phyloP scores from a whole-genome alignment of 2,113 vertebrate genomes.

The Pipra filicauda region DNA sequence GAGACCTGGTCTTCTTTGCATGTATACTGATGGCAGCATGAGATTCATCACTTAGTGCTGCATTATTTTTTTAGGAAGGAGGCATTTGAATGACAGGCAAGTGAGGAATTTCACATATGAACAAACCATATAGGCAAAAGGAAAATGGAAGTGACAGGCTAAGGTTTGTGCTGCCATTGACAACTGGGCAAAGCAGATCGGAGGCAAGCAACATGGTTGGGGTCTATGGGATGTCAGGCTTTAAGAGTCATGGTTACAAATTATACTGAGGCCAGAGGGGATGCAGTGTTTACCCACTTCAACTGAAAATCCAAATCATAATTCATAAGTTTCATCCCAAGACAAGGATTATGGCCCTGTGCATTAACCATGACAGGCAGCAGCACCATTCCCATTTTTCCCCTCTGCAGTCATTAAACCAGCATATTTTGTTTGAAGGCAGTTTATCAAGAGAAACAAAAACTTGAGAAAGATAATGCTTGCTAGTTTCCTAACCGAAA shows the following conservation, averaged over 20 bases:
- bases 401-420: neutral
- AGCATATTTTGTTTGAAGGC: neutral
- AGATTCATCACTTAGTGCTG: neutral
- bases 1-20: neutral
- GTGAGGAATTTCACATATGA: neutral
- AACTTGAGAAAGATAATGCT: neutral
- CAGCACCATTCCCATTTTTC: neutral
- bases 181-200: neutral
- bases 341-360: neutral
- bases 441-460: neutral
- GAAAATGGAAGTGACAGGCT: neutral
- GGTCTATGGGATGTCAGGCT: neutral
- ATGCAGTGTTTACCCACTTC: neutral
- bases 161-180: neutral
- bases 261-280: neutral
- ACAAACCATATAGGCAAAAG: neutral
- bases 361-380: neutral
- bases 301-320: neutral
- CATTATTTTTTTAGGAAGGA: neutral
- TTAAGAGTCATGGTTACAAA: neutral
- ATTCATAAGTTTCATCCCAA: neutral
- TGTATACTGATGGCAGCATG: neutral
- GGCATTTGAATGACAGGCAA: fast-evolving
- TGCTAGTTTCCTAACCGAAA: neutral
- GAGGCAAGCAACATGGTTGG: neutral